Conservation (phyloP, 2,888 invertebrate species). For the Metacarcinus magister region DNA sequence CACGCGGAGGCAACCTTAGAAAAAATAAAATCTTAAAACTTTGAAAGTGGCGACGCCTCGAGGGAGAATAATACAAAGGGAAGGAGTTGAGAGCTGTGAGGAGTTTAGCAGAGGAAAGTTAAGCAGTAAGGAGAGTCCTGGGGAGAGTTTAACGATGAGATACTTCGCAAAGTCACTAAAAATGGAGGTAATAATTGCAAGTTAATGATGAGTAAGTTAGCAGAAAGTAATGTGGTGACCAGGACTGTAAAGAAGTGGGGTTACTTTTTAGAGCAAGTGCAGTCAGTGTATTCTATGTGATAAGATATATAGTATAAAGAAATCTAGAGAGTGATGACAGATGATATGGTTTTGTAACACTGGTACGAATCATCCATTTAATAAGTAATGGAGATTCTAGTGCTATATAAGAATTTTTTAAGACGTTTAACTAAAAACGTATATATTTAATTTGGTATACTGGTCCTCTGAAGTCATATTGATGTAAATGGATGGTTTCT, state of each 20-base stretch:
- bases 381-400: not conserved
- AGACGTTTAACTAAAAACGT: not conserved
- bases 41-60: not conserved
- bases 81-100: not conserved
- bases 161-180: not conserved
- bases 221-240: not conserved
- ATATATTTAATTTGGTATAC: not conserved
- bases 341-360: not conserved
- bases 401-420: not conserved
- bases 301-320: not conserved
- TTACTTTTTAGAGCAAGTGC: not conserved
- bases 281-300: not conserved
- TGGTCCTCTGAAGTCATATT: not conserved
- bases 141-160: conserved; percentile 38
- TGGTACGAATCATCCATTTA: too few species aligned
- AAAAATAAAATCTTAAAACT: conserved; percentile 30
- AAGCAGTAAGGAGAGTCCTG: conserved; percentile 26
- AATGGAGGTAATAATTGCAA: conserved; percentile 10
- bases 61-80: conserved; percentile 1
- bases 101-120: conserved; percentile 19
- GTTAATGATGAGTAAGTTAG: not conserved
- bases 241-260: not conserved
- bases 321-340: not conserved
- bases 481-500: not conserved
- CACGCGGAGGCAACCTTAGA: not conserved